Evolutionary conservation across 2,113 vertebrate species (phyloP).

Genomic region (Phrynocephalus versicolor): DNA sequence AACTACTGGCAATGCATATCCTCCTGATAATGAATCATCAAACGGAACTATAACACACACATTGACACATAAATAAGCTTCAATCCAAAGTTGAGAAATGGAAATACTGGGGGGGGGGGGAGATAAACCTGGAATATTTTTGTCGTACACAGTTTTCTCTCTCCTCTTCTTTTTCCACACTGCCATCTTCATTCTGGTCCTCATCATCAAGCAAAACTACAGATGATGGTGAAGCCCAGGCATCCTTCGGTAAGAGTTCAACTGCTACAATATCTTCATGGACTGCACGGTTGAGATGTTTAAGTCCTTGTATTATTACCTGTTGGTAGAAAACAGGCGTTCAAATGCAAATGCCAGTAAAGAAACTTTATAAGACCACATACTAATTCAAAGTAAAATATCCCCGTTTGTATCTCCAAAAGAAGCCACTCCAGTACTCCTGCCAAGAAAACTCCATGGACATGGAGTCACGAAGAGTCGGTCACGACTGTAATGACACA

Average conservation of each 20-base stretch:
- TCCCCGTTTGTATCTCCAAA: not conserved
- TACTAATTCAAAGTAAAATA: not conserved
- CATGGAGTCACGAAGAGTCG: too few species aligned
- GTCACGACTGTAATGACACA: too few species aligned
- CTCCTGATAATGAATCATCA: not conserved
- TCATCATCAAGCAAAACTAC: slow-evolving; percentile 91
- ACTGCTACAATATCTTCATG: slow-evolving; percentile 94
- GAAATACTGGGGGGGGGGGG: not conserved
- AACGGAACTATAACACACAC: not conserved
- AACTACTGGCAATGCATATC: not conserved
- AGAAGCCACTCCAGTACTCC: too few species aligned
- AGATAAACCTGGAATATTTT: slow-evolving; percentile 26
- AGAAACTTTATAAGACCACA: not conserved
- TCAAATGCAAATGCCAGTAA: not conserved
- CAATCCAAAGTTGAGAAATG: not conserved
- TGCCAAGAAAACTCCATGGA: too few species aligned
- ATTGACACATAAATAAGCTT: not conserved
- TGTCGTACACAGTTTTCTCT: slow-evolving; percentile 76
- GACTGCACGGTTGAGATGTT: slow-evolving; percentile 90
- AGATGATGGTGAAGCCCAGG: slow-evolving; percentile 89
- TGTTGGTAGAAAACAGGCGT: slow-evolving; percentile 50
- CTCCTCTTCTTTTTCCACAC: slow-evolving; percentile 82
- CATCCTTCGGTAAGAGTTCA: slow-evolving; percentile 82
- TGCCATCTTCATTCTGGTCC: slow-evolving; percentile 81
- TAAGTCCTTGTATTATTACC: slow-evolving; percentile 93